Conservation (phyloP, 2,888 invertebrate species). For the Drosophila heteroneura region DNA sequence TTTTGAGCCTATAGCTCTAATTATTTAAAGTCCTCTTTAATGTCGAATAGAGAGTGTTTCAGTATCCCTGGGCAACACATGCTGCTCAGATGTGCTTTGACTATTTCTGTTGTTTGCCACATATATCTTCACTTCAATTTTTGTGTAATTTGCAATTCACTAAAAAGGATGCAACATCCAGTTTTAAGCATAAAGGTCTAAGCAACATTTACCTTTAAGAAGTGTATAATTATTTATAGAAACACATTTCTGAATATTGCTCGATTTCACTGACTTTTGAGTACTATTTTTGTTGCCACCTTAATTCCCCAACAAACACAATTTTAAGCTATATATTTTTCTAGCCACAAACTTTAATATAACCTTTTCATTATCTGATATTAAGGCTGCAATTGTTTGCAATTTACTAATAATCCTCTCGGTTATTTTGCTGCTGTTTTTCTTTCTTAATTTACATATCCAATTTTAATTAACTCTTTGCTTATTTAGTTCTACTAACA, state of each 20-base stretch:
- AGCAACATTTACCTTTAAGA: background rate
- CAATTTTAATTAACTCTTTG: background rate
- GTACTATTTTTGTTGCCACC: background rate
- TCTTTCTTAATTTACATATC: background rate
- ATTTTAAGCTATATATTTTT: background rate
- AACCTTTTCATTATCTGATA: background rate
- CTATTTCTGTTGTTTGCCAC: background rate
- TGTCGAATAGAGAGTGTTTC: background rate
- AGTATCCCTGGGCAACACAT: background rate
- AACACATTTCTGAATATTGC: background rate
- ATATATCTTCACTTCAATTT: background rate
- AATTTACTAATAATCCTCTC: background rate
- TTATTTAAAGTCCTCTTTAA: too few species aligned
- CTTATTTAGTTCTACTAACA: background rate
- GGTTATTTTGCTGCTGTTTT: background rate
- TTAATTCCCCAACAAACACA: background rate
- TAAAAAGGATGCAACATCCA: background rate
- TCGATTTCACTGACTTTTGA: background rate
- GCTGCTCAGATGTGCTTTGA: background rate
- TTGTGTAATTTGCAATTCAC: background rate
- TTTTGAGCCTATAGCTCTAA: background rate
- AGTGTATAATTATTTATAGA: background rate
- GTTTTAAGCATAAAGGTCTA: background rate
- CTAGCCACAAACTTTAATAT: background rate
- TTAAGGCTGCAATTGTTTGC: background rate